Evolutionary conservation across 2,113 vertebrate genomes (phyloP).

Genomic region (Ceyx margarethae): DNA sequence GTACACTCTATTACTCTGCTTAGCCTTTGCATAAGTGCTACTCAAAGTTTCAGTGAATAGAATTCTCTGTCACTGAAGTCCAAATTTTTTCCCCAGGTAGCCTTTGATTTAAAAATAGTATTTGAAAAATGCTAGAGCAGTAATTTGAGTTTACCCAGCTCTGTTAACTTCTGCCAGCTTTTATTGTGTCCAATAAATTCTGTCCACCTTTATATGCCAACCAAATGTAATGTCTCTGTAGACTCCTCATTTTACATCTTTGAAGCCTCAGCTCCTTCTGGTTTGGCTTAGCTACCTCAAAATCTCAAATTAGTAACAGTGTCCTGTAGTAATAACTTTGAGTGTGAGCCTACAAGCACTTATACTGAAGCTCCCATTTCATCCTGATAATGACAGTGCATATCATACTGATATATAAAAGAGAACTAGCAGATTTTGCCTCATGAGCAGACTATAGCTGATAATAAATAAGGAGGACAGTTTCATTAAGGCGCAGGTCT

Average conservation of each 20-base stretch:
- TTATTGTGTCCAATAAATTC: neutral
- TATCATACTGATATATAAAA: neutral
- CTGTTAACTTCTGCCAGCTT: neutral
- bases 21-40: neutral
- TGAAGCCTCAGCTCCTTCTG: neutral
- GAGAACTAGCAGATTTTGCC: neutral
- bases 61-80: neutral
- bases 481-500: neutral
- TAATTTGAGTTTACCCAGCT: neutral
- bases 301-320: neutral
- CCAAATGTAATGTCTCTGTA: neutral
- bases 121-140: neutral
- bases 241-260: neutral
- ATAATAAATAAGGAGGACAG: neutral
- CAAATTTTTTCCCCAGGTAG: neutral
- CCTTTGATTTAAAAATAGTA: neutral
- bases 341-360: neutral
- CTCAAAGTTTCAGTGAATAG: neutral
- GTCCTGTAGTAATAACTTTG: neutral
- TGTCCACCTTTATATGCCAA: neutral
- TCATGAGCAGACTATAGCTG: neutral
- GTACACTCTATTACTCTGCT: neutral
- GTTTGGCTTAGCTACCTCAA: neutral
- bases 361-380: neutral
- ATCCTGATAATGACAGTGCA: neutral